These are phyloP conservation scores for Buteo buteo DNA, from an alignment of 2,113 vertebrate genomes.

Conservation along the genomic window DNA sequence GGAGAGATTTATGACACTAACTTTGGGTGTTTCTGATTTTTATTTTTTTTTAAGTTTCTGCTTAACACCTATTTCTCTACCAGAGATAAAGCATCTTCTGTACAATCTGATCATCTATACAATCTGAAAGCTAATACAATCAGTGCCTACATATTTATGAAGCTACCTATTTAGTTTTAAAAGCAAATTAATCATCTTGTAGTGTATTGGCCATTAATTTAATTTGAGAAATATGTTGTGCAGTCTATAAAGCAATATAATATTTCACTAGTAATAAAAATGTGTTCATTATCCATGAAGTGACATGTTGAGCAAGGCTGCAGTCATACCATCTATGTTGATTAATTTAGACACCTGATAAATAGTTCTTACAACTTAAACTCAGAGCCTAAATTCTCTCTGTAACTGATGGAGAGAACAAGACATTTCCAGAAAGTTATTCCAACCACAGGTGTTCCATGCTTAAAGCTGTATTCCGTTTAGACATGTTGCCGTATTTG, in stretches of 20 bases:
- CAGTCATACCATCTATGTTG: background rate
- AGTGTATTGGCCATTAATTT: background rate
- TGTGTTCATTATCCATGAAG: background rate
- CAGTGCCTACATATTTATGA: background rate
- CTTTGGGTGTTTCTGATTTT: background rate
- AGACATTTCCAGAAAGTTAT: background rate
- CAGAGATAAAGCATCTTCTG: background rate
- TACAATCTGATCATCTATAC: background rate
- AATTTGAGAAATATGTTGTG: background rate
- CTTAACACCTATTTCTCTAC: background rate
- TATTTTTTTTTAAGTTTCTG: background rate
- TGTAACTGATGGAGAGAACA: background rate
- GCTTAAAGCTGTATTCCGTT: background rate
- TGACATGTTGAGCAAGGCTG: background rate
- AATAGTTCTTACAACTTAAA: background rate
- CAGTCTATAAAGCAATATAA: background rate
- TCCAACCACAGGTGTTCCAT: background rate
- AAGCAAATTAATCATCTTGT: background rate
- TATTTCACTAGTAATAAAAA: background rate
- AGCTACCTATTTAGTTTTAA: background rate
- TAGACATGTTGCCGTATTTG: background rate
- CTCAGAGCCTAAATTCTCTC: background rate
- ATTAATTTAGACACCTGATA: background rate
- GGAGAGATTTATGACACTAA: background rate
- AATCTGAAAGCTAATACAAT: background rate